Conservation (phyloP, 2,888 invertebrate species). For the Drosophila mulleri region DNA sequence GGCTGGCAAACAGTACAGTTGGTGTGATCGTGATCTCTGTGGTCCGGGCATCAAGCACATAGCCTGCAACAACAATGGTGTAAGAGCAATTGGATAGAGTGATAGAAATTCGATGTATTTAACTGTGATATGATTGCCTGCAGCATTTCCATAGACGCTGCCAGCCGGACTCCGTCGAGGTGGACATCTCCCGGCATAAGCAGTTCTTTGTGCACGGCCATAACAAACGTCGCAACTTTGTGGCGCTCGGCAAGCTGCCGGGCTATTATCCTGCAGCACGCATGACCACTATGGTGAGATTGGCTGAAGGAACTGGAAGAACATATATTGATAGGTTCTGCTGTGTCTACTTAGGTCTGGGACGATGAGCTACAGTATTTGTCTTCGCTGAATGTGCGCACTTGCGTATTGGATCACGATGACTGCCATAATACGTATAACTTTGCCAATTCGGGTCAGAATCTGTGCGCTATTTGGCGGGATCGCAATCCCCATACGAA, state of each 20-base stretch:
- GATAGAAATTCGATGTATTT: neutral
- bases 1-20: conserved; percentile 59
- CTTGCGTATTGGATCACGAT: conserved; percentile 83
- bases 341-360: conserved; percentile 74
- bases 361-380: conserved; percentile 84
- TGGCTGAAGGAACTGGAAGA: too few species aligned
- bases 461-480: conserved; percentile 82
- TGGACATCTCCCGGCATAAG: conserved; percentile 76
- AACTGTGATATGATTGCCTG: neutral
- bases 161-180: conserved; percentile 76
- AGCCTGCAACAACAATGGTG: conserved; percentile 83
- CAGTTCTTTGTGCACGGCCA: conserved; percentile 81
- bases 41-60: conserved; percentile 74
- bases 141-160: conserved; percentile 80
- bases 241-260: conserved; percentile 83
- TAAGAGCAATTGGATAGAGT: conserved; percentile 42
- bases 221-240: conserved; percentile 82
- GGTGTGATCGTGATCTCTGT: conserved; percentile 80
- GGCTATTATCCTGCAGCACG: conserved; percentile 83
- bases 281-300: conserved; percentile 84
- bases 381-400: conserved; percentile 82
- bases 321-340: neutral
- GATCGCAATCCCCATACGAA: conserved; percentile 74
- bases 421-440: conserved; percentile 83
- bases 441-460: conserved; percentile 83